These are phyloP conservation scores for Seriola dumerili DNA, from an alignment of 2,113 vertebrate species.

Conservation along the genomic window DNA sequence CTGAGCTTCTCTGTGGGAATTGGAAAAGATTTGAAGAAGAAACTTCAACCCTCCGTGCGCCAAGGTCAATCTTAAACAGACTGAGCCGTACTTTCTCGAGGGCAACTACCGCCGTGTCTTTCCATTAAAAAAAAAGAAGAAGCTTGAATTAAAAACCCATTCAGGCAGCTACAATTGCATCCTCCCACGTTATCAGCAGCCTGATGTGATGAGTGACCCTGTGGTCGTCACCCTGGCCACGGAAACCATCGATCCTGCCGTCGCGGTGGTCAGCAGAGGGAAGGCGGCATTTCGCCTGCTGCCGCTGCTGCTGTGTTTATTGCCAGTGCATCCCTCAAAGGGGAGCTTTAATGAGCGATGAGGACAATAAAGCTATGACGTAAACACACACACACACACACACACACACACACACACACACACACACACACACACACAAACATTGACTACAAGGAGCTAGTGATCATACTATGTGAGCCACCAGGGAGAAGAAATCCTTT, in stretches of 20 bases:
- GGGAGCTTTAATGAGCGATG: slow-evolving; percentile 72
- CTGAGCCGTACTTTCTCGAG: slow-evolving; percentile 51
- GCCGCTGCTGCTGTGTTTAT: slow-evolving; percentile 53
- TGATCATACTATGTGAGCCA: slow-evolving; percentile 65
- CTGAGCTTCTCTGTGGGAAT: slow-evolving; percentile 43
- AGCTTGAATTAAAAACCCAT: slow-evolving; percentile 75
- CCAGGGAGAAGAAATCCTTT: slow-evolving; percentile 60
- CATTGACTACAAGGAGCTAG: slow-evolving; percentile 33
- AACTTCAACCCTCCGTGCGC: slow-evolving; percentile 1
- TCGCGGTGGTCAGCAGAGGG: slow-evolving; percentile 12
- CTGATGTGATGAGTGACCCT: slow-evolving; percentile 70
- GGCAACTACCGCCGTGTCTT: slow-evolving; percentile 43
- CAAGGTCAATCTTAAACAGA: slow-evolving; percentile 67
- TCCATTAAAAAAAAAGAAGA: slow-evolving; percentile 59
- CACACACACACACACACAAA: slow-evolving; percentile 1
- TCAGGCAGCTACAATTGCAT: slow-evolving; percentile 65
- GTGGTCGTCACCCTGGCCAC: slow-evolving; percentile 61
- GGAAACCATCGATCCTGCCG: slow-evolving; percentile 64
- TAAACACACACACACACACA: not conserved
- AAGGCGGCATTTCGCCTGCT: slow-evolving; percentile 21
- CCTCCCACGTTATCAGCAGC: slow-evolving; percentile 64
- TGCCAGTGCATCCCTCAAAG: slow-evolving; percentile 62
- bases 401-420: slow-evolving; percentile 2
- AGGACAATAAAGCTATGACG: slow-evolving; percentile 73
- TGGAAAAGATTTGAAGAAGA: slow-evolving; percentile 42